phyloP scores from a whole-genome alignment of 30 jellyfish, hydroid and myxozoan genomes.

The Cassiopea xamachana region DNA sequence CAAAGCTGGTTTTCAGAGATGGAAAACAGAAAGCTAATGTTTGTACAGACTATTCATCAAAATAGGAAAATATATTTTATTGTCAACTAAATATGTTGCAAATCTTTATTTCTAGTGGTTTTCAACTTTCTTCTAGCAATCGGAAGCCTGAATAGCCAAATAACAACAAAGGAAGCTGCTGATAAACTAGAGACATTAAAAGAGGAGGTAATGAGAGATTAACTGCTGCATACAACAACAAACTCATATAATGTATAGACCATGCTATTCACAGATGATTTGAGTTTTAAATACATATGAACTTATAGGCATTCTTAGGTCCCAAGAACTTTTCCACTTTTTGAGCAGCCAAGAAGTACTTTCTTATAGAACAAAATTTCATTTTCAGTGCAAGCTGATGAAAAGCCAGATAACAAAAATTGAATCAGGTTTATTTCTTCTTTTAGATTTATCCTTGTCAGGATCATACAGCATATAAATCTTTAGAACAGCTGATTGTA shows the following conservation, averaged over 20 bases:
- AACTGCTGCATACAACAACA: too few relatives aligned
- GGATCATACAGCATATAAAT: too few relatives aligned
- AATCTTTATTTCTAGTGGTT: too few relatives aligned
- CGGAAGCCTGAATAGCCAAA: slow-evolving; percentile 61
- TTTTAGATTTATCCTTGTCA: neutral
- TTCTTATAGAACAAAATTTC: neutral
- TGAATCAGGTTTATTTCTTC: slow-evolving; percentile 64
- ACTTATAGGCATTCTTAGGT: too few relatives aligned
- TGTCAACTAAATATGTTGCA: too few relatives aligned
- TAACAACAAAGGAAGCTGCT: slow-evolving; percentile 83
- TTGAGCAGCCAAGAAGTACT: neutral
- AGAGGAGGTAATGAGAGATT: slow-evolving; percentile 46
- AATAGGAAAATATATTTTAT: neutral
- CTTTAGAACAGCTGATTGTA: too few relatives aligned
- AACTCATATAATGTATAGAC: too few relatives aligned
- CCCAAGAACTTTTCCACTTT: too few relatives aligned
- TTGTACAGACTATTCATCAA: neutral
- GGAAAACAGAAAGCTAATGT: too few relatives aligned
- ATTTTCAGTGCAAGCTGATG: slow-evolving; percentile 62
- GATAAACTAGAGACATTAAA: slow-evolving; percentile 34
- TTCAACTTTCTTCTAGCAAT: slow-evolving; percentile 3
- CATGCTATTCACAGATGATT: too few relatives aligned
- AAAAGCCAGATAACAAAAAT: slow-evolving; percentile 51
- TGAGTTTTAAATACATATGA: too few relatives aligned
- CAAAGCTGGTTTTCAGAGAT: too few relatives aligned